phyloP scores from a whole-genome alignment of 2,797 vertebrate genomes.

The Eulemur albifrons region DNA sequence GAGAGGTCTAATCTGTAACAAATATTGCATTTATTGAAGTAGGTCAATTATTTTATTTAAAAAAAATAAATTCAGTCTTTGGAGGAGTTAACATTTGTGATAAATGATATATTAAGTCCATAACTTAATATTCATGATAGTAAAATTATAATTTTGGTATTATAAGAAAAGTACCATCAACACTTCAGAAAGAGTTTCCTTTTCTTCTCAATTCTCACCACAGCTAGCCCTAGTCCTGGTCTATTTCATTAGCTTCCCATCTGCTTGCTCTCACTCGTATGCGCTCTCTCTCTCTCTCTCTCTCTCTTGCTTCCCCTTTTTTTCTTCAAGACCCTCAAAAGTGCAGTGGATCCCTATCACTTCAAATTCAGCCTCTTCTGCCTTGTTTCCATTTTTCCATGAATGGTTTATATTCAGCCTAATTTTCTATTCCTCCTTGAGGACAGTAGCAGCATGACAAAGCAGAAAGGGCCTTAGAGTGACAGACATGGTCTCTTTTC shows the following conservation, averaged over 20 bases:
- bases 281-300: not conserved
- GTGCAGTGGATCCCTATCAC: not conserved
- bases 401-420: not conserved
- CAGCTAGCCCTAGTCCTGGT: not conserved
- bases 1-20: not conserved
- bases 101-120: not conserved
- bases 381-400: not conserved
- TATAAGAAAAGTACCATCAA: not conserved
- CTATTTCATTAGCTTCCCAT: not conserved
- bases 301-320: not conserved
- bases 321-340: not conserved
- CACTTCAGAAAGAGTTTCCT: not conserved
- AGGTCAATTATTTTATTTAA: not conserved
- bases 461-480: not conserved
- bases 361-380: not conserved
- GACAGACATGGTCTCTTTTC: not conserved
- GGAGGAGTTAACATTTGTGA: not conserved
- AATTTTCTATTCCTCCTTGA: not conserved
- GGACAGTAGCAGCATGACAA: not conserved
- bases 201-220: not conserved
- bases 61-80: not conserved
- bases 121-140: not conserved
- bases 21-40: conserved; percentile 23
- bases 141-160: conserved; percentile 17
- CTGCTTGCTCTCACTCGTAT: not conserved